These are phyloP conservation scores for Morinoia aosen DNA, from an alignment of 2,888 invertebrate genomes.

Conservation along the genomic window DNA sequence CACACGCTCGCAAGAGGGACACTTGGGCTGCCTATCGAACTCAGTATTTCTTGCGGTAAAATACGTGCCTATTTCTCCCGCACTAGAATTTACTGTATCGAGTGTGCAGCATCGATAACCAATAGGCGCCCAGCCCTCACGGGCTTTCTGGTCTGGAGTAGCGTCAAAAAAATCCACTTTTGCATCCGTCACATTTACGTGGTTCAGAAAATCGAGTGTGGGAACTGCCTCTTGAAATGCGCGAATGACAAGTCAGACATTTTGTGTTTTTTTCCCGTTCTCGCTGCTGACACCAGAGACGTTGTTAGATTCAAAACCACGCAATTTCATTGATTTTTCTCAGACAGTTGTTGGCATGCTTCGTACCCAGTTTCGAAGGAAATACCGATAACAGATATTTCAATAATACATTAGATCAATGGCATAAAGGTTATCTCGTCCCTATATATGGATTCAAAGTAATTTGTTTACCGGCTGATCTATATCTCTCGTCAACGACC, in stretches of 20 bases:
- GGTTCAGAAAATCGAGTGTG: not conserved
- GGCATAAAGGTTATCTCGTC: too few relatives aligned
- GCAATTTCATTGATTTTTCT: too few relatives aligned
- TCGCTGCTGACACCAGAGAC: not conserved
- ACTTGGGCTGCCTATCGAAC: slow-evolving; percentile 25
- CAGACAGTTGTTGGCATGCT: too few relatives aligned
- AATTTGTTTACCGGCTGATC: too few relatives aligned
- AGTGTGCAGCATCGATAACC: slow-evolving; percentile 21
- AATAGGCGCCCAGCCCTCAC: not conserved
- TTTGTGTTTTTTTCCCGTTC: not conserved
- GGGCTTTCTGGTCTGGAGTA: not conserved
- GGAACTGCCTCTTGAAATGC: not conserved
- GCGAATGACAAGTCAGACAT: not conserved
- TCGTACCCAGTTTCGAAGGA: too few relatives aligned
- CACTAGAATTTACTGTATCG: slow-evolving; percentile 13
- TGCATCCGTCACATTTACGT: not conserved
- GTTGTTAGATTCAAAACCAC: too few relatives aligned
- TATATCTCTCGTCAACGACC: too few relatives aligned
- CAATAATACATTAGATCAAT: too few relatives aligned
- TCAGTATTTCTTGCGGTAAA: slow-evolving; percentile 43
- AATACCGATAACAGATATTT: too few relatives aligned
- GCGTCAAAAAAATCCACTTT: slow-evolving; percentile 19
- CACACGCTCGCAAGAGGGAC: not conserved
- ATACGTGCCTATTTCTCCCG: slow-evolving; percentile 9
- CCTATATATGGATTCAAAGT: too few relatives aligned